Conservation (phyloP, 1,140 invertebrate genomes). For the Philopotamus ludificatus region DNA sequence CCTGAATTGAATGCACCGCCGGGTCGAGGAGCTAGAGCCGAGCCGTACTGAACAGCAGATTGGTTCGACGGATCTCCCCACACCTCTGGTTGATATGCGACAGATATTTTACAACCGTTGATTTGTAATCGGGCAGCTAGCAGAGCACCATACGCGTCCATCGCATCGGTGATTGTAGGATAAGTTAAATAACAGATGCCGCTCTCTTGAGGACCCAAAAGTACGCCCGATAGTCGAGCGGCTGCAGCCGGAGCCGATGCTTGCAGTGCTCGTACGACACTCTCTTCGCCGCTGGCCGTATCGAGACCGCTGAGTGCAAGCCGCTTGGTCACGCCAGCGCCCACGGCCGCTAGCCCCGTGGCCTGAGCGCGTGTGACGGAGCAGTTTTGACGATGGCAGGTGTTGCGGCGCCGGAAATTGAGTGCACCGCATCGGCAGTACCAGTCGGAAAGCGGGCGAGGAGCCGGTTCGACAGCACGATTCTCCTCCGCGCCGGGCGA, state of each 20-base stretch:
- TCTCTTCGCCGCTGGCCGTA: conserved; percentile 49
- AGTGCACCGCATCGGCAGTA: conserved; percentile 54
- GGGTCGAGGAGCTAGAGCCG: conserved; percentile 68
- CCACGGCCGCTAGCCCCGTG: conserved; percentile 22
- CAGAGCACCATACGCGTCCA: conserved; percentile 20
- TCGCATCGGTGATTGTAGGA: conserved; percentile 11
- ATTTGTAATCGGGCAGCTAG: neutral
- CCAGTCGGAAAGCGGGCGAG: conserved; percentile 48
- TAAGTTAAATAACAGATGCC: conserved; percentile 6
- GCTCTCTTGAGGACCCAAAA: neutral
- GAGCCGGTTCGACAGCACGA: conserved; percentile 41
- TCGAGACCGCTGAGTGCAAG: conserved; percentile 54
- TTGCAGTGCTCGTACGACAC: conserved; percentile 44
- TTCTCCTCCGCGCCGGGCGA: too few relatives aligned
- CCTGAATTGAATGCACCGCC: conserved; percentile 56
- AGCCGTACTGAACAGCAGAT: conserved; percentile 47
- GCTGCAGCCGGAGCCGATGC: conserved; percentile 53
- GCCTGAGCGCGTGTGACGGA: conserved; percentile 50
- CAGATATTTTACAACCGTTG: conserved; percentile 11
- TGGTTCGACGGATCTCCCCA: neutral
- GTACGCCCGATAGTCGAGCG: conserved; percentile 45
- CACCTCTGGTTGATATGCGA: conserved; percentile 13
- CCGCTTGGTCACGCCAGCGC: conserved; percentile 49
- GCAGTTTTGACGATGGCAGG: conserved; percentile 52
- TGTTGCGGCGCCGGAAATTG: conserved; percentile 52